Base-by-base conservation (phyloP, 2,113 vertebrate genomes). In the Ceratotherium simum region DNA sequence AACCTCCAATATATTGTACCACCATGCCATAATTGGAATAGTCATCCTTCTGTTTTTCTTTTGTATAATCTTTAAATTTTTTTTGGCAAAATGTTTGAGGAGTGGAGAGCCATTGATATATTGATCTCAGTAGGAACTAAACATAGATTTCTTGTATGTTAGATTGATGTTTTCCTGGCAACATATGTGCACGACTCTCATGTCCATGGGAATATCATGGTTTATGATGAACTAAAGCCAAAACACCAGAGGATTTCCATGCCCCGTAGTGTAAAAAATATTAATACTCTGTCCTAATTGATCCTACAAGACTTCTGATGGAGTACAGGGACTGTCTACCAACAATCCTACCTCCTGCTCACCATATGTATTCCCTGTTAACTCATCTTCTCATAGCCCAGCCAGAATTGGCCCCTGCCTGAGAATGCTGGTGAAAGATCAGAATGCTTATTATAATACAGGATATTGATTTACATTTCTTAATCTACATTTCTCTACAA, bases 191-290 rank as follows among this genome's bases (percentile, higher is more conserved):
- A 46, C 4, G 21, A 70, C 33, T 33, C 78, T 62, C 8, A 51
- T 46, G 2, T 83, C n/a, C n/a, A 76, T 14, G 23, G 8, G 36
- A 42, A 14, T 51, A 60, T 69, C 39, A 62, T 29, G 21, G 33
- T 62, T 78, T 90, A 27, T 93, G n/a, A 70, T 62, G 54, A 88
- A 81, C 62, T 51, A 73, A 95, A 54, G n/a, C 14, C 33, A 69
- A 82, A 73, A 60, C 27, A 42, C 3, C 16, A 89, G 58, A 67
- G 14, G n/a, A 27, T n/a, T 46, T 36, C 46, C 1, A 58, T 51
- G 9, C 4, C 9, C 10, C 20, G 36, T 17, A 73, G n/a, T 13
- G n/a, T 27, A 46, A 81, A 75, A 31, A 2, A 18, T 51, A 18
- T 25, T 20, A n/a, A 54, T 62, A 27, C 3, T 85, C 36, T 58